Evolutionary conservation across 2,797 vertebrate species (phyloP), one percentile per base, ranked within the genome.

Genomic region (Urocyon cinereoargenteus): DNA sequence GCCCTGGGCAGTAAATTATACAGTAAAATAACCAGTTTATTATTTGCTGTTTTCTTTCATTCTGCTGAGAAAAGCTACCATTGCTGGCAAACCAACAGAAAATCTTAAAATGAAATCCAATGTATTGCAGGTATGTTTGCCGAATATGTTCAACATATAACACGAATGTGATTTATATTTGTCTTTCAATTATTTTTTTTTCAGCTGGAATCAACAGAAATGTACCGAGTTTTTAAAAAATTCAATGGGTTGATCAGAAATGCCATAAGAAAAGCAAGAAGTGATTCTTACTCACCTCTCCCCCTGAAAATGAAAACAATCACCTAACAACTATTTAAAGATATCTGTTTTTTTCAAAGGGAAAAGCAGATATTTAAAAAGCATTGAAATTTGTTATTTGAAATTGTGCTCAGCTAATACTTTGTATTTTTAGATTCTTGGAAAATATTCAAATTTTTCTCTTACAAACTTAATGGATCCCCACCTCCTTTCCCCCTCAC

Each of bases 11-110:
- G 51, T 88, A 91, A 96, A 89, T 85, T 93, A 22, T 78, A 61
- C 31, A 24, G 87, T 94, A 91, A 96, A 97, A 96, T 96, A 90
- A 91, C 34, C 26, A 62, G 64, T 96, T 96, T 96, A 92, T 94
- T 94, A 96, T 96, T 98, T 97, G 72, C 78, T 96, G 53, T 96
- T 96, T 96, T 91, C 95, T 83, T 85, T 96, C 53, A 24, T 73
- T 90, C 77, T 95, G 19, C 75, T 83, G 88, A 97, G 78, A 96
- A 98, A 95, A 86, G 68, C 40, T 96, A 86, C 28, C n/a, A 57
- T 13, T 92, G 51, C 19, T 97, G 91, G 89, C 82, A 96, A 84
- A 78, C 34, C 92, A 95, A 92, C 91, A 95, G 82, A 57, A 96
- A 91, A 93, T 86, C 96, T 66, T 79, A 90, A 96, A 96, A 94